A percentile compares a stretch with the other conserved stretches of the same genome.
Evolutionary conservation across 2,113 vertebrate genomes (phyloP).

Genomic region (Natator depressus): DNA sequence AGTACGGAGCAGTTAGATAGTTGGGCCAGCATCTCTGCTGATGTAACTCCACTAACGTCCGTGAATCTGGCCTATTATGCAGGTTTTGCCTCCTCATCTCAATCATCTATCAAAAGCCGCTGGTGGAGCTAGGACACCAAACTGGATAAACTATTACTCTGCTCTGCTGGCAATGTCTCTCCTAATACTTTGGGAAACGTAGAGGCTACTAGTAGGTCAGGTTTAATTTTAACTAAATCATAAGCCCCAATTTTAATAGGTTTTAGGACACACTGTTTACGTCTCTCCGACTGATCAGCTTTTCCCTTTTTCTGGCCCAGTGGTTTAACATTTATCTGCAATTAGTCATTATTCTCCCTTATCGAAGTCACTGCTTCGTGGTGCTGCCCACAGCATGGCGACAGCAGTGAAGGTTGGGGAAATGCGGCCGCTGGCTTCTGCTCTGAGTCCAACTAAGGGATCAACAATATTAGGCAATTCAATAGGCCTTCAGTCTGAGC

Average conservation of each 20-base stretch:
- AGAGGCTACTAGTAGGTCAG: neutral
- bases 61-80: neutral
- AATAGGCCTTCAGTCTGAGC: neutral
- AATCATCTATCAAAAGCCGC: neutral
- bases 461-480: rapidly evolving
- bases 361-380: neutral
- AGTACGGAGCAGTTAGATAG: neutral
- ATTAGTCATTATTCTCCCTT: neutral
- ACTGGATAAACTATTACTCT: neutral
- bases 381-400: neutral
- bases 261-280: neutral
- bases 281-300: no score
- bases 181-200: neutral
- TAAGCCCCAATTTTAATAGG: neutral
- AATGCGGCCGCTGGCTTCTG: no score
- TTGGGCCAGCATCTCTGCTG: neutral
- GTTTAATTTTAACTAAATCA: neutral
- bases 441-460: no score
- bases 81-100: neutral
- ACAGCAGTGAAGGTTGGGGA: neutral
- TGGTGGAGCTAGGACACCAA: neutral
- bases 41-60: neutral
- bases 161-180: neutral
- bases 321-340: neutral
- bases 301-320: neutral